Conservation (phyloP, 2,888 invertebrate species). For the Cephonodes hylas region DNA sequence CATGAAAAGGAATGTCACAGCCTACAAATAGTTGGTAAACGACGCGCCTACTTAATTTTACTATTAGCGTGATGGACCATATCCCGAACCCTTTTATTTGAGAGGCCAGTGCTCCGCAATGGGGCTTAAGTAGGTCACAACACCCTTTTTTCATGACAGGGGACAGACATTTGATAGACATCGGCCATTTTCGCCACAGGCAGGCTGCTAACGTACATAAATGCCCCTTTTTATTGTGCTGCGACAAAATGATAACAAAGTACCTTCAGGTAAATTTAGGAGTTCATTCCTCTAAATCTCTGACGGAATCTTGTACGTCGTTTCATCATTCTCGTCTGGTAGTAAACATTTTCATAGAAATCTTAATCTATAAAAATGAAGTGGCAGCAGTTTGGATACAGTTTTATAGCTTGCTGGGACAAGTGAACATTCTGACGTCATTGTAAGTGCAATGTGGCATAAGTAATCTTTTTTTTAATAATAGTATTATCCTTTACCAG, state of each 20-base stretch:
- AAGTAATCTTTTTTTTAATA: too few relatives aligned
- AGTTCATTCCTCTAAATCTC: too few relatives aligned
- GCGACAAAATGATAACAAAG: neutral
- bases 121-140: conserved; percentile 1
- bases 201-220: neutral
- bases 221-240: neutral
- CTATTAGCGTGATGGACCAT: neutral
- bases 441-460: too few relatives aligned
- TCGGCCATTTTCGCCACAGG: neutral
- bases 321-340: too few relatives aligned
- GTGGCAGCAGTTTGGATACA: too few relatives aligned
- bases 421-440: too few relatives aligned
- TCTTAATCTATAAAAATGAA: too few relatives aligned
- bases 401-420: too few relatives aligned
- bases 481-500: too few relatives aligned
- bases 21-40: neutral
- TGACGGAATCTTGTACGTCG: too few relatives aligned
- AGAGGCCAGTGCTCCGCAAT: neutral
- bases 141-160: conserved; percentile 5
- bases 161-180: conserved; percentile 1
- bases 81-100: neutral
- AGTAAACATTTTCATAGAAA: too few relatives aligned
- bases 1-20: neutral
- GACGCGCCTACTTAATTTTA: neutral
- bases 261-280: neutral